Conservation (phyloP, 1,140 invertebrate species). For the Xylocopa sonorina region DNA sequence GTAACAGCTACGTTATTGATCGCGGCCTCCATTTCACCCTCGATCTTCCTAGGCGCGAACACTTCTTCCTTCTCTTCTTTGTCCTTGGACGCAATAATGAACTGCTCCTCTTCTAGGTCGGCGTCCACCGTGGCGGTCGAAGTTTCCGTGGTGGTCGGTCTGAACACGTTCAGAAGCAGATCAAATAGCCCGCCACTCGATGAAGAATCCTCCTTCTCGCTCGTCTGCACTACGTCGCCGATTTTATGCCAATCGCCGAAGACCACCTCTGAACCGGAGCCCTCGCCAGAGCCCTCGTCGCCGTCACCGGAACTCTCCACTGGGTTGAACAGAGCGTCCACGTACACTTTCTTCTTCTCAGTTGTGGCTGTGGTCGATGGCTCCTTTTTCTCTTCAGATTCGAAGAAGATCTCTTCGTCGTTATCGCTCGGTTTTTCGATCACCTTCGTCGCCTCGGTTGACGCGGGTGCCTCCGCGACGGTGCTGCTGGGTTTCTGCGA, state of each 20-base stretch:
- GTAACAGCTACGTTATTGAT: not conserved
- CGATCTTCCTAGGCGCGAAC: constrained; percentile 5
- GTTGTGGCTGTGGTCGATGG: constrained; percentile 6
- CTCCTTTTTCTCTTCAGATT: constrained; percentile 65
- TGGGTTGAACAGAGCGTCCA: constrained; percentile 45
- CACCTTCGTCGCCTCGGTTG: not conserved
- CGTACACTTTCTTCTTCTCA: constrained; percentile 21
- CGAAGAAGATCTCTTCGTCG: constrained; percentile 71
- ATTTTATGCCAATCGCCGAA: constrained; percentile 61
- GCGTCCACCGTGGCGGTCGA: constrained; percentile 65
- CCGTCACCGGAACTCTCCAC: constrained; percentile 71
- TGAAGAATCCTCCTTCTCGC: constrained; percentile 17
- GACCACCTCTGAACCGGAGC: constrained; percentile 67
- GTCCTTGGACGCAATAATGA: constrained; percentile 57
- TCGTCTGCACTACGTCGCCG: not conserved
- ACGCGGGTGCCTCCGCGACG: not conserved
- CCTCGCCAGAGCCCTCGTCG: constrained; percentile 76
- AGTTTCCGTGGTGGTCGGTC: constrained; percentile 44
- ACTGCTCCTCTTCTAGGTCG: constrained; percentile 73
- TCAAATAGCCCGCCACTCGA: constrained; percentile 51
- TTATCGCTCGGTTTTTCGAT: constrained; percentile 10
- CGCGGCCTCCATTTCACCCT: constrained; percentile 8
- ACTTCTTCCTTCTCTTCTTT: constrained; percentile 19
- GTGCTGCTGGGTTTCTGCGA: not conserved
- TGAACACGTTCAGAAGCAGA: constrained; percentile 27